Percentiles rank a stretch among this genome's conserved stretches.
Conservation (phyloP, 2,888 invertebrate species). For the Acanthosepion lycidas region DNA sequence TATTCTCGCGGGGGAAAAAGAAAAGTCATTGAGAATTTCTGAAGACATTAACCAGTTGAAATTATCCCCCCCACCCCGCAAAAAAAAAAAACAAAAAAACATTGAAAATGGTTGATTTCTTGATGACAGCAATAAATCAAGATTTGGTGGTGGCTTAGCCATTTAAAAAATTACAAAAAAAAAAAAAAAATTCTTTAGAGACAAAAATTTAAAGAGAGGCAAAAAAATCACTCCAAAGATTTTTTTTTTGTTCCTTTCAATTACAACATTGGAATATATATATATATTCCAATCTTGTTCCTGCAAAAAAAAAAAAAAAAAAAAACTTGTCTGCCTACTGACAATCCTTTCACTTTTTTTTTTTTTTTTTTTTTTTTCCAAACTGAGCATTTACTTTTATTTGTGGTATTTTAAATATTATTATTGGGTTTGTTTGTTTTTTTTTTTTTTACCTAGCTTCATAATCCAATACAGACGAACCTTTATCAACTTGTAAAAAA, state of each 20-base stretch:
- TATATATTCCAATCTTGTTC: not conserved
- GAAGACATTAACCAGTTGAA: not conserved
- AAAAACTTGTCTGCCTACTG: not conserved
- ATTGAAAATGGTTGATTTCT: not conserved
- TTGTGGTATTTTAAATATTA: not conserved
- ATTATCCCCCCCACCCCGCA: not conserved
- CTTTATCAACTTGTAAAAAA: not conserved
- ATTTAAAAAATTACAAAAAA: no score
- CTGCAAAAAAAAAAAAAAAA: not conserved
- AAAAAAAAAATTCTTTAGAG: not conserved
- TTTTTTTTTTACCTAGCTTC: not conserved
- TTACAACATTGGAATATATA: no score
- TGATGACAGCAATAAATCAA: not conserved
- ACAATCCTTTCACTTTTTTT: not conserved
- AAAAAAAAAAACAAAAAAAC: not conserved
- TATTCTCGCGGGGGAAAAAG: not conserved
- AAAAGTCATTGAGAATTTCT: not conserved
- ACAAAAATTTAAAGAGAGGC: not conserved
- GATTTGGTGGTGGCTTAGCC: not conserved
- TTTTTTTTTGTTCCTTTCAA: not conserved
- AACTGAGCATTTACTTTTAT: not conserved
- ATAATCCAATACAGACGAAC: not conserved
- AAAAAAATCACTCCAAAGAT: not conserved
- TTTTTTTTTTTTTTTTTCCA: not conserved
- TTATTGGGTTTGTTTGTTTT: no score